Evolutionary conservation across 2,113 vertebrate species (phyloP).

Genomic region (Leptocoma aspasia): DNA sequence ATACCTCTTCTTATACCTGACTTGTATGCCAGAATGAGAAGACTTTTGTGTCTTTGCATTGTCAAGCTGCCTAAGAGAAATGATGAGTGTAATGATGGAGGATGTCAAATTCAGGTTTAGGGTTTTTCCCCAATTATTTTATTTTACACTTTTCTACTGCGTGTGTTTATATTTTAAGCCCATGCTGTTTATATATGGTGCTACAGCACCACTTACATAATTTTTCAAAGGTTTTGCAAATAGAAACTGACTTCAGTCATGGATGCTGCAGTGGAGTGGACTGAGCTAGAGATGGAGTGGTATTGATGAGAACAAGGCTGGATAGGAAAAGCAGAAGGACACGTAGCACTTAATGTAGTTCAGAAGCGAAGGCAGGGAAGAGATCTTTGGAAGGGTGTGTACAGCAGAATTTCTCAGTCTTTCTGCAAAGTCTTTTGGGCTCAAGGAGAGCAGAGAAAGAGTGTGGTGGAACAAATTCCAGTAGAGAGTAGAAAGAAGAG

Average conservation of each 20-base stretch:
- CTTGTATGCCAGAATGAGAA: background rate
- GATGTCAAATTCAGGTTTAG: background rate
- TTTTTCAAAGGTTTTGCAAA: background rate
- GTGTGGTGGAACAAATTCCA: background rate
- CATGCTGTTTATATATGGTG: background rate
- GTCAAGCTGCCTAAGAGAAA: background rate
- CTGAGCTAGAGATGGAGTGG: background rate
- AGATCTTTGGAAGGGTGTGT: background rate
- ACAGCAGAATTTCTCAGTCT: background rate
- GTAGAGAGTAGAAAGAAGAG: background rate
- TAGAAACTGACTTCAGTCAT: background rate
- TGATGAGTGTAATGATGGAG: fast-evolving
- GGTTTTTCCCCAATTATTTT: background rate
- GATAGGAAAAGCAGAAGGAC: background rate
- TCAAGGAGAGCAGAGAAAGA: background rate
- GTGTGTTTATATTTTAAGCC: background rate
- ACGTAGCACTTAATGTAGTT: background rate
- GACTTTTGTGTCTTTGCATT: background rate
- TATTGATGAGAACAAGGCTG: background rate
- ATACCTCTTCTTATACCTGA: background rate
- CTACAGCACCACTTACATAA: background rate
- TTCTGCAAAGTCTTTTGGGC: background rate
- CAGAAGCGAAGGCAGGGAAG: background rate
- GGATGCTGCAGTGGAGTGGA: background rate
- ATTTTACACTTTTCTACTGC: background rate